These are phyloP conservation scores for Ecliptopera silaceata DNA, from an alignment of 2,888 invertebrate species.

Conservation along the genomic window DNA sequence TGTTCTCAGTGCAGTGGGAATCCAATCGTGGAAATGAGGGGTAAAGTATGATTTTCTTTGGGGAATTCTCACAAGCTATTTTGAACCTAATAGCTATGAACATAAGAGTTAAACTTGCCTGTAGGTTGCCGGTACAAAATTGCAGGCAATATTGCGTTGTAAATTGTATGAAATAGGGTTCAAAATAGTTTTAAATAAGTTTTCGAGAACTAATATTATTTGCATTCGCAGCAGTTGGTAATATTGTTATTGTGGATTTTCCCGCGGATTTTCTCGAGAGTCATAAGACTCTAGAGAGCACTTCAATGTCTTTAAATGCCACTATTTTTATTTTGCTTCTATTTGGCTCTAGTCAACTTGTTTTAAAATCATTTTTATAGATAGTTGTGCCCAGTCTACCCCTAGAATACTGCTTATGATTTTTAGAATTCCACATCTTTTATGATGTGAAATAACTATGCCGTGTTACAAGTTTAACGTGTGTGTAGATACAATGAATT, in stretches of 20 bases:
- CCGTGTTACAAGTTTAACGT: too few species aligned
- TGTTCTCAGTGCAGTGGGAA: slow-evolving; percentile 18
- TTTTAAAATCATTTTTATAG: too few species aligned
- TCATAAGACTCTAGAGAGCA: slow-evolving; percentile 9
- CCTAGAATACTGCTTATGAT: too few species aligned
- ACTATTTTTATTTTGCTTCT: slow-evolving; percentile 4
- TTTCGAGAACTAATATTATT: slow-evolving; percentile 34
- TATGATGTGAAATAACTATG: too few species aligned
- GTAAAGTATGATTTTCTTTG: slow-evolving; percentile 18
- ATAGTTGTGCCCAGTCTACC: too few species aligned
- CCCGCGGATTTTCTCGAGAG: slow-evolving; percentile 47
- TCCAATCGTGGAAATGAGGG: slow-evolving; percentile 29
- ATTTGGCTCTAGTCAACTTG: not conserved
- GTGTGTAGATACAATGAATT: too few species aligned
- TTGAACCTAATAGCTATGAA: not conserved
- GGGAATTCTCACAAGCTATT: not conserved
- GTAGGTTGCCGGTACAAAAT: not conserved
- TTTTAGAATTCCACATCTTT: too few species aligned
- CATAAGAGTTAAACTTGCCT: not conserved
- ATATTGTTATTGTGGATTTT: slow-evolving; percentile 56
- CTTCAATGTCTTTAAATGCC: slow-evolving; percentile 15
- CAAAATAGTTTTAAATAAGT: not conserved
- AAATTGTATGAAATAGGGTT: slow-evolving; percentile 3
- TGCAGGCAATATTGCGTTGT: not conserved
- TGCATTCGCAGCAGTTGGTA: slow-evolving; percentile 45